Evolutionary conservation across 2,888 invertebrate species (phyloP).

Genomic region (Andrena haemorrhoa): DNA sequence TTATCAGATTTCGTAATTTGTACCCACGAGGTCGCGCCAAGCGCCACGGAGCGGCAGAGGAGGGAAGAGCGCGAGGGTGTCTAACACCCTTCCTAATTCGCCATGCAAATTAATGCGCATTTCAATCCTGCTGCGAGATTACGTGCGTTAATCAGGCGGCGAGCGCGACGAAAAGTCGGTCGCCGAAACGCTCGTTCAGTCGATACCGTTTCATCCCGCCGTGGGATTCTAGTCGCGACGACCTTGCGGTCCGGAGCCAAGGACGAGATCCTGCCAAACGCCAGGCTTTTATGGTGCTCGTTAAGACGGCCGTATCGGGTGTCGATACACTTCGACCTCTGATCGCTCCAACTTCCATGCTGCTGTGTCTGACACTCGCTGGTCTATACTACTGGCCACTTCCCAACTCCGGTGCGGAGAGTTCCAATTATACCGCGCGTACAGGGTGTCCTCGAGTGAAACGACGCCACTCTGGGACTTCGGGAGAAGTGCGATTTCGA

Average conservation of each 20-base stretch:
- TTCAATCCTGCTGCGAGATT: conserved; percentile 16
- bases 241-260: neutral
- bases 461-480: too few relatives aligned
- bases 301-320: conserved; percentile 29
- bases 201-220: conserved; percentile 20
- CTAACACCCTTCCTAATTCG: conserved; percentile 1
- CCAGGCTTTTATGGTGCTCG: conserved; percentile 33
- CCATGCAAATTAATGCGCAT: conserved; percentile 48
- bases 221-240: conserved; percentile 16
- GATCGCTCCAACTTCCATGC: conserved; percentile 14
- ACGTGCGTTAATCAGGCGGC: conserved; percentile 25
- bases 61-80: neutral
- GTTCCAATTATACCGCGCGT: too few relatives aligned
- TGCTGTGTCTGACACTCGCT: conserved; percentile 15
- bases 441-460: neutral
- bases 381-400: conserved; percentile 29
- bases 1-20: neutral
- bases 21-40: neutral
- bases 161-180: conserved; percentile 25
- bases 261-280: neutral
- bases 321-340: conserved; percentile 13
- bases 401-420: neutral
- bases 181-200: conserved; percentile 23
- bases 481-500: too few relatives aligned
- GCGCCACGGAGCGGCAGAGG: neutral